Evolutionary conservation across 2,797 vertebrate species (phyloP), one percentile per base, ranked within the genome.

Genomic region (Aeoliscus strigatus): DNA sequence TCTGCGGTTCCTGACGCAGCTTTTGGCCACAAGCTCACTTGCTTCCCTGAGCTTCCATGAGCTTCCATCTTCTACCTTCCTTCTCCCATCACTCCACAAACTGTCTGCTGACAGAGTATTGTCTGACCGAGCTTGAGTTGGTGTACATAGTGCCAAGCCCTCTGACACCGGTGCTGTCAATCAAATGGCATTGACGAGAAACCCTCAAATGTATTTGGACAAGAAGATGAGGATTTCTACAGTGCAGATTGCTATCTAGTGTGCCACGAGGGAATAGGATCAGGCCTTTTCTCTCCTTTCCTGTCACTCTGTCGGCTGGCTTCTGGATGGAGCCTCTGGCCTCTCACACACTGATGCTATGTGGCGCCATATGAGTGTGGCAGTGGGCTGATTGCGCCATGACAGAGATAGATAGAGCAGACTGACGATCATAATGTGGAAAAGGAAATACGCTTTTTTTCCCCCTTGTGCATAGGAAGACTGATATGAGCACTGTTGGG

Each of bases 131-230:
- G 57, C 54, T 57, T 81, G 79, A 79, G 56, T 67, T 48, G 24
- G 64, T 77, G 79, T 80, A 83, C 71, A 81, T 77, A 80, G 57
- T 45, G 50, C 60, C 56, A 43, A 70, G 73, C 66, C 69, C 68
- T 70, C 60, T 39, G 53, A 66, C 74, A 70, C 77, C 63, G 60
- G 47, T 27, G 30, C 77, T 80, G 83, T 78, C 85, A 83, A 68
- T 87, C 85, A 82, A 61, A 66, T 13, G 14, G 65, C 72, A 64
- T 60, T 42, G 60, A 63, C 35, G 9, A 65, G 70, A 59, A 78
- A 74, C 46, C 70, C 64, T 70, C 51, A 50, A 60, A 73, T 77
- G 77, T 81, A 63, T 85, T 85, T 78, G 71, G 77, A 82, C 75
- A 83, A 71, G 68, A 66, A 57, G 61, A 81, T 60, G 71, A 67